A percentile compares a stretch with the other conserved stretches of the same genome.
Evolutionary conservation across 1,140 invertebrate genomes (phyloP).

Genomic region (Polypedilum vanderplanki): DNA sequence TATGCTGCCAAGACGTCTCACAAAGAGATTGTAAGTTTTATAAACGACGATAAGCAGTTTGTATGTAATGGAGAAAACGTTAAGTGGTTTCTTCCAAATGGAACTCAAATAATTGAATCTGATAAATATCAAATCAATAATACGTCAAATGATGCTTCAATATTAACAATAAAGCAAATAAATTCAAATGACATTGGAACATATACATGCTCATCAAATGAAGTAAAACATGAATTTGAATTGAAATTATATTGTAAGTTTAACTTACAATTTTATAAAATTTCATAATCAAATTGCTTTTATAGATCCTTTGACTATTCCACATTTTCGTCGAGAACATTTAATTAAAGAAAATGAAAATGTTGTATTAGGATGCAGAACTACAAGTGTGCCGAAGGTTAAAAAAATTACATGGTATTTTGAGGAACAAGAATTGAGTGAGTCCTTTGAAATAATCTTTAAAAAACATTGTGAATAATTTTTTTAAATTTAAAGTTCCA

Average conservation of each 20-base stretch:
- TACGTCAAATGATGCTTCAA: neutral
- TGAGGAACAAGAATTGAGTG: neutral
- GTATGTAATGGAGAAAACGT: neutral
- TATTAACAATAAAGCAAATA: neutral
- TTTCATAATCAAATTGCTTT: neutral
- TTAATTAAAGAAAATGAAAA: neutral
- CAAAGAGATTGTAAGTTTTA: neutral
- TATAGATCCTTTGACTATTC: neutral
- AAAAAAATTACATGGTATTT: neutral
- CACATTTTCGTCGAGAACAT: neutral
- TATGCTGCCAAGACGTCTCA: neutral
- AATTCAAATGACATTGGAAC: neutral
- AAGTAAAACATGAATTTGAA: neutral
- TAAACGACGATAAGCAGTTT: neutral
- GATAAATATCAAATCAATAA: neutral
- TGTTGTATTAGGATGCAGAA: neutral
- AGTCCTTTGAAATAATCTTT: too few species aligned
- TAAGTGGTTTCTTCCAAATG: neutral
- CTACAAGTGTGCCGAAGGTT: neutral
- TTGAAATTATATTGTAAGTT: neutral
- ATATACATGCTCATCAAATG: neutral
- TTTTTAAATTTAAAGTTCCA: too few species aligned
- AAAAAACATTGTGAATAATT: too few species aligned
- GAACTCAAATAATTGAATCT: neutral
- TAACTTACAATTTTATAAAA: neutral